Conservation (phyloP, 30 jellyfish, hydroid and myxozoan species). For the Turritopsis rubra region DNA sequence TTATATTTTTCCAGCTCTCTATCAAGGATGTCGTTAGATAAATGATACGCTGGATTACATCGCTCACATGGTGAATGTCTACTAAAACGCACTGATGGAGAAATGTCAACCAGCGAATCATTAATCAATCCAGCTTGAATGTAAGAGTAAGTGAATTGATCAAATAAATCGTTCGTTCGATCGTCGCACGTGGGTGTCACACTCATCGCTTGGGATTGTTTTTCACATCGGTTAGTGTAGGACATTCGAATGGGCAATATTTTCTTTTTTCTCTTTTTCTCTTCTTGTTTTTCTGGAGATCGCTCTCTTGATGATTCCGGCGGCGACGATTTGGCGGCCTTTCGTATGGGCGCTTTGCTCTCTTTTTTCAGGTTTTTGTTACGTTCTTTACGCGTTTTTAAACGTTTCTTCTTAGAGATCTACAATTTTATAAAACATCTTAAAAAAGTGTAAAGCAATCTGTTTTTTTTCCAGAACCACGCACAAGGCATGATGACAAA, state of each 20-base stretch:
- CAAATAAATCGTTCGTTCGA: neutral
- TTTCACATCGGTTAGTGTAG: neutral
- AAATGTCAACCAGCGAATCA: neutral
- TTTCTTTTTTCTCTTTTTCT: neutral
- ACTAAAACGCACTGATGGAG: neutral
- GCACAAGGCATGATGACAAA: too few relatives aligned
- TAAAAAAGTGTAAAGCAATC: too few relatives aligned
- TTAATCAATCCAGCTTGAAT: conserved; percentile 17
- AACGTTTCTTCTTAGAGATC: conserved; percentile 19
- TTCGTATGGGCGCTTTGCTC: neutral
- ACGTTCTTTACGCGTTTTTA: conserved; percentile 16
- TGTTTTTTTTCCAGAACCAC: too few relatives aligned
- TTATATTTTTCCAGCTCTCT: neutral
- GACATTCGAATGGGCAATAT: neutral
- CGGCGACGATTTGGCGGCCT: neutral
- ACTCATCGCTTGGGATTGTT: neutral
- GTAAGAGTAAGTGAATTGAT: neutral
- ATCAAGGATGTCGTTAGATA: conserved; percentile 8
- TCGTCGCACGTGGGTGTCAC: neutral
- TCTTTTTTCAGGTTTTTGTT: conserved; percentile 6
- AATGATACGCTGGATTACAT: conserved; percentile 13
- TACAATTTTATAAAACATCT: too few relatives aligned
- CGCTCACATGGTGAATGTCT: conserved; percentile 14
- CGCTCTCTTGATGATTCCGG: neutral
- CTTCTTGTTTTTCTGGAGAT: conserved; percentile 3